phyloP scores from a whole-genome alignment of 2,797 vertebrate genomes.

The Sylvia borin region DNA sequence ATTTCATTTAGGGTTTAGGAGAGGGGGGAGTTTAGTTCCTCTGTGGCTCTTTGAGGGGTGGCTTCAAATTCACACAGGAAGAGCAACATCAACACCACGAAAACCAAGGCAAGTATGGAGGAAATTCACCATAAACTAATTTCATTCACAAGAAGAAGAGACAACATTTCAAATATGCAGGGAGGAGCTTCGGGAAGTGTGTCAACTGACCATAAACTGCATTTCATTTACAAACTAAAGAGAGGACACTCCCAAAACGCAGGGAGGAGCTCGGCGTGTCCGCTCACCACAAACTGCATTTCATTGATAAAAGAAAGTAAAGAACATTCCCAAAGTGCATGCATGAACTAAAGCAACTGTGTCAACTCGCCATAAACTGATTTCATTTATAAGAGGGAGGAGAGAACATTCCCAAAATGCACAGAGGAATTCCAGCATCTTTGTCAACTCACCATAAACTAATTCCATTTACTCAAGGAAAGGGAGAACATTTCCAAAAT shows the following conservation, averaged over 20 bases:
- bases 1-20: not conserved
- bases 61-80: not conserved
- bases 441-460: not conserved
- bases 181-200: not conserved
- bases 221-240: not conserved
- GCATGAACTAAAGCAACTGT: not conserved
- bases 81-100: not conserved
- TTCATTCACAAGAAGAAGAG: not conserved
- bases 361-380: not conserved
- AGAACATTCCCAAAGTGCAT: not conserved
- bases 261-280: too few species aligned
- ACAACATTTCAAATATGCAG: not conserved
- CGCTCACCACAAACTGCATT: not conserved
- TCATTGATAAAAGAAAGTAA: too few species aligned
- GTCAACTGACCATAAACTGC: not conserved
- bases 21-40: not conserved
- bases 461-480: not conserved
- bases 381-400: not conserved
- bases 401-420: not conserved
- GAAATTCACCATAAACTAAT: not conserved
- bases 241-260: not conserved
- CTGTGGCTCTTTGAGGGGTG: not conserved
- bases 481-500: too few species aligned
- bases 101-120: rapidly evolving
- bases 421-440: not conserved